Base-by-base conservation (phyloP, 1,140 invertebrate species). In the Polypedilum vanderplanki region DNA sequence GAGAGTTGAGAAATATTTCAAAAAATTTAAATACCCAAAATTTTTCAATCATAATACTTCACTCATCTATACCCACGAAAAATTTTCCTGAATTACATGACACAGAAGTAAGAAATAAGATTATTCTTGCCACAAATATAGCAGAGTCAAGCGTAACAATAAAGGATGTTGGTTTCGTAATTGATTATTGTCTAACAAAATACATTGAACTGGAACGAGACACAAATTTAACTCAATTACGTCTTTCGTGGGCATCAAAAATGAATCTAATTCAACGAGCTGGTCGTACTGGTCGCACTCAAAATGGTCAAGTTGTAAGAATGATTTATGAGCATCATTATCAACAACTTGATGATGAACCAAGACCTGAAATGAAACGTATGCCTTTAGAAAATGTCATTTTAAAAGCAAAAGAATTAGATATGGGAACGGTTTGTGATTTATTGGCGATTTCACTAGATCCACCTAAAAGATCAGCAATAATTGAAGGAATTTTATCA, bases 71-170 rank as follows among this genome's bases (percentile, higher is more conserved):
- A 8, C 17, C 17, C 88, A 0, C 9, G 1, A 78, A 84, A 3
- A 91, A 95, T 79, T 94, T 97, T 79, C 90, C 90, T 78, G 86
- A 88, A 75, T 90, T 94, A 0, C 95, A 97, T 79, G 85, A 87
- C 17, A 84, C 86, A 20, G 73, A 77, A 0, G 86, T 87, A 1
- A 81, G 84, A 41, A 84, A 93, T 73, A 98, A 97, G 84, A 88
- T 97, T 76, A 98, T 99, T 80, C 84, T 99, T 1, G 87, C 96
- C 0, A 99, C 97, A 8, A 97, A 98, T 83, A 97, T 99, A 77
- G 96, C 96, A 0, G 98, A 99, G 84, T 98, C 94, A 81, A 97
- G 95, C 24, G 93, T 99, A 73, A 99, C 97, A 5, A 93, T 99
- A 41, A 89, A 93, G 40, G 94, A 98, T 83, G 90, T 97, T 1